A percentile compares a stretch with the other conserved stretches of the same genome.
Conservation (phyloP, 2,113 vertebrate genomes). For the Mobula birostris region DNA sequence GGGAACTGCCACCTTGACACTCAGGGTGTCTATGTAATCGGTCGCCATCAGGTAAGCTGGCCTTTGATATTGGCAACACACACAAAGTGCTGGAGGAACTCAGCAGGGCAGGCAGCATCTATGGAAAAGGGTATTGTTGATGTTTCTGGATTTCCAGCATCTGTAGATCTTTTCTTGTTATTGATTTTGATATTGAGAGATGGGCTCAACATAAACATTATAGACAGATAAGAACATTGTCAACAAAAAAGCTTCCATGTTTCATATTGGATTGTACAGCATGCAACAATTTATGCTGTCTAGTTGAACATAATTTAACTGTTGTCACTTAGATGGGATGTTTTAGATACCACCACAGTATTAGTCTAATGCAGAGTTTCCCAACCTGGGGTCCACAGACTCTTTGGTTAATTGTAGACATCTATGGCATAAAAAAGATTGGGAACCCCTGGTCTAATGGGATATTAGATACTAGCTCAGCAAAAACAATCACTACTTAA, state of each 20-base stretch:
- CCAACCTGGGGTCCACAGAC: no score
- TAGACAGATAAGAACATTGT: not conserved
- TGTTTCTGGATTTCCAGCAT: no score
- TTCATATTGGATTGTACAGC: not conserved
- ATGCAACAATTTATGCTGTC: not conserved
- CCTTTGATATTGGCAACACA: not conserved
- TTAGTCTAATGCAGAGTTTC: no score
- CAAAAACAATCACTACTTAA: not conserved
- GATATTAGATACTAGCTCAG: not conserved
- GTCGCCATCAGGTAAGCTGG: slow-evolving; percentile 85
- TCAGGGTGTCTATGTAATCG: slow-evolving; percentile 81
- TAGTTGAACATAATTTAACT: not conserved
- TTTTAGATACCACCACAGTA: not conserved
- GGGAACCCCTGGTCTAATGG: no score
- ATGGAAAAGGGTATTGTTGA: no score
- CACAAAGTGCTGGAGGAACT: no score
- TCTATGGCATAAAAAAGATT: no score
- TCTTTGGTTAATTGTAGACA: no score
- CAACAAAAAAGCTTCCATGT: not conserved
- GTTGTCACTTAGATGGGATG: not conserved
- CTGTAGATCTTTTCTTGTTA: no score
- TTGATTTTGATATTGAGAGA: not conserved
- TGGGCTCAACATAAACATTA: not conserved
- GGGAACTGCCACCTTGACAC: slow-evolving; percentile 87
- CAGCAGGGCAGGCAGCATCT: no score